A percentile compares a stretch with the other conserved stretches of the same genome.
Conservation (phyloP, 2,888 invertebrate species). For the Hypsopygia costalis region DNA sequence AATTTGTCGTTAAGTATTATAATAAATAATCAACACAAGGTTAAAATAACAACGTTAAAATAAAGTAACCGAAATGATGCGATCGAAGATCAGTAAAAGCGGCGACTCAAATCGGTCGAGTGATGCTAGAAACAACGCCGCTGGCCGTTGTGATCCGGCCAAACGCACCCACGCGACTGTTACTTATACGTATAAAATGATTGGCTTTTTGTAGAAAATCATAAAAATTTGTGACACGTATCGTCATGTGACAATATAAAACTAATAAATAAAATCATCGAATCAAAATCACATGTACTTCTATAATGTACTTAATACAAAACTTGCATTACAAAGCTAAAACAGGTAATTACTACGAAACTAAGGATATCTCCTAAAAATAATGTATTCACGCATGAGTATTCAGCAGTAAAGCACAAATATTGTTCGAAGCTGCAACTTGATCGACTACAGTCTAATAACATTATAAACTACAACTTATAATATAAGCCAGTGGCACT, state of each 20-base stretch:
- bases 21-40: conserved; percentile 31
- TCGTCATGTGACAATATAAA: conserved; percentile 29
- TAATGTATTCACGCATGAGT: conserved; percentile 77
- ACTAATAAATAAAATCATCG: conserved; percentile 60
- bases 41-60: conserved; percentile 18
- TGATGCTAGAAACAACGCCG: neutral
- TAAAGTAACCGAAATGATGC: conserved; percentile 11
- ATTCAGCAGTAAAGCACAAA: conserved; percentile 78
- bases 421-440: conserved; percentile 77
- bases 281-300: conserved; percentile 76
- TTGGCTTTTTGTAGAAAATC: conserved; percentile 28
- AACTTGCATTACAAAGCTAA: conserved; percentile 61
- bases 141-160: conserved; percentile 17
- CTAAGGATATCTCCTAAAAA: conserved; percentile 54
- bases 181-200: conserved; percentile 29
- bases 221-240: conserved; percentile 47
- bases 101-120: too few species aligned
- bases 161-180: too few species aligned
- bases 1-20: conserved; percentile 50
- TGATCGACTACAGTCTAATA: conserved; percentile 60
- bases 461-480: conserved; percentile 51
- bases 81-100: conserved; percentile 4
- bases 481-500: conserved; percentile 71
- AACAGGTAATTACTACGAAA: conserved; percentile 47
- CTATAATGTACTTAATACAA: conserved; percentile 70